Evolutionary conservation across 2,113 vertebrate genomes (phyloP), one percentile per base, ranked within the genome.

Genomic region (Accipiter cooperii): DNA sequence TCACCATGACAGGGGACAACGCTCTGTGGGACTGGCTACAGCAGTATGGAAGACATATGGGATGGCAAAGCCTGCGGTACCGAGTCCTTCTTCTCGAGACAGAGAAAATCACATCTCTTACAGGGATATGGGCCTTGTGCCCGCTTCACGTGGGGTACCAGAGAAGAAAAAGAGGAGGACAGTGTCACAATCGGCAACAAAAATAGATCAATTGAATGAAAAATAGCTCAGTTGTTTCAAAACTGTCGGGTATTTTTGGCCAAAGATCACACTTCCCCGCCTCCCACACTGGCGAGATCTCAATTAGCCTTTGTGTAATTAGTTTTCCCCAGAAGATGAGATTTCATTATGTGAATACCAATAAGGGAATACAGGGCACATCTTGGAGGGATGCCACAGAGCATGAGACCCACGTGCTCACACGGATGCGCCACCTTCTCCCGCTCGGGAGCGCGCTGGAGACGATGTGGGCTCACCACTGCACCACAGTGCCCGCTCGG

Each of bases 381-480:
- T 16, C 42, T 29, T 7, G 70, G 60, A 26, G 40, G 28, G 60
- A 47, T 7, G 22, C 22, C 79, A 4, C 52, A 26, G n/a, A 33
- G 40, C 51, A 3, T 6, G 16, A 3, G 31, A 8, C 6, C 63
- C 34, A 22, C 8, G 3, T 17, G 57, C 57, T 61, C 12, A 3
- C 52, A 31, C 1, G 6, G 63, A n/a, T 2, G 15, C 2, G 12
- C 25, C 61, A 11, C 77, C 49, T 21, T 61, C 49, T 42, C 77
- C 33, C 5, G 58, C 76, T 25, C 5, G 3, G 76, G 29, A 9
- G 4, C 2, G 1, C 2, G 21, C 60, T 2, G 10, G 36, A 26
- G 47, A 28, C 2, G 22, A 4, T 5, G 19, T 2, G 4, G 19
- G 36, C n/a, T 44, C 21, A 6, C 42, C 10, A 5, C 18, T 2